Conservation (phyloP, 2,113 vertebrate genomes). For the Pteropus alecto region DNA sequence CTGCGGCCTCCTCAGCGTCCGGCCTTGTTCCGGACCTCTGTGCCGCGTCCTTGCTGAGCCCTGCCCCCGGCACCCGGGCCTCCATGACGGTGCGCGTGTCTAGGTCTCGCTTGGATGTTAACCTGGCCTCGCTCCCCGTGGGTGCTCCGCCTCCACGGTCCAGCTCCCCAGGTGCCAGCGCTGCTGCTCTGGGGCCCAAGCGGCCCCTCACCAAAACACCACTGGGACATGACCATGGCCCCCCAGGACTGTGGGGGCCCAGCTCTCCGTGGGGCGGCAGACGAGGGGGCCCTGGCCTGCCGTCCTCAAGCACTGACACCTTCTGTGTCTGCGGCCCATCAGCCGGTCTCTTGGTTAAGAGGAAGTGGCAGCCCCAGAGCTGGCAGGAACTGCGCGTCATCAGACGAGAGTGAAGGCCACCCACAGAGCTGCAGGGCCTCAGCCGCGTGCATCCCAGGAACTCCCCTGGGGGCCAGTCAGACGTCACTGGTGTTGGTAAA, state of each 20-base stretch:
- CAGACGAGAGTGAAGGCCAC: rapidly evolving
- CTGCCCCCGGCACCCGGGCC: background rate
- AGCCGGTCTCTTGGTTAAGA: background rate
- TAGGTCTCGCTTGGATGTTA: background rate
- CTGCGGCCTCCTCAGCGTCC: no score
- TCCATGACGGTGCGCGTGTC: no score
- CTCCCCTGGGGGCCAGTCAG: background rate
- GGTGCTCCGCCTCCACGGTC: background rate
- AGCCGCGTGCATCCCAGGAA: no score
- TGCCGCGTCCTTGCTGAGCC: no score
- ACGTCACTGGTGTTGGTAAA: background rate
- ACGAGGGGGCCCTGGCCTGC: background rate
- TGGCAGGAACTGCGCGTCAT: background rate
- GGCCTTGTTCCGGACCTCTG: no score
- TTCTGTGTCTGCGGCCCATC: background rate
- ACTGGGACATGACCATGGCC: background rate
- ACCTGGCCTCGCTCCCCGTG: background rate
- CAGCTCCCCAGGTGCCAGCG: no score
- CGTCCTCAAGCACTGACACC: background rate
- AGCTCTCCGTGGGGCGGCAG: background rate
- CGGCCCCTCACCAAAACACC: background rate
- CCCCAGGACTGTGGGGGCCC: no score
- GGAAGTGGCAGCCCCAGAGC: background rate
- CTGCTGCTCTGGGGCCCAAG: background rate
- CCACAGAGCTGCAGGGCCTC: background rate